A percentile compares a stretch with the other conserved stretches of the same genome.
Conservation (phyloP, 2,888 invertebrate genomes). For the Acanthosepion pharaonis region DNA sequence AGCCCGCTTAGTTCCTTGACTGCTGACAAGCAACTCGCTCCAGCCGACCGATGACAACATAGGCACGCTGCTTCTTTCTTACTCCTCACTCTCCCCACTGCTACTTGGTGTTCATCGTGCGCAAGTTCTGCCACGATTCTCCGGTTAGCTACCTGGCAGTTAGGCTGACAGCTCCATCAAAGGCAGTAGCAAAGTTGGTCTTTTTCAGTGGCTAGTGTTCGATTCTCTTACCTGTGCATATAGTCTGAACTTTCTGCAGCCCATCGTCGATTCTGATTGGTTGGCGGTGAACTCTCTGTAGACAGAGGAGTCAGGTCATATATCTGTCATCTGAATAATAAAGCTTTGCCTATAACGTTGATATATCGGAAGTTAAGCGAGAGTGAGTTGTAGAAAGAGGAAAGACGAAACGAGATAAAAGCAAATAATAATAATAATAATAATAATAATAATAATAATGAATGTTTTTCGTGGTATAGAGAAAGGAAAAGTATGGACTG, state of each 20-base stretch:
- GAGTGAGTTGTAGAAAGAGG: background rate
- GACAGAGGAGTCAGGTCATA: constrained; percentile 7
- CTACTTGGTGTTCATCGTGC: background rate
- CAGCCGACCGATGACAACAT: background rate
- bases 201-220: background rate
- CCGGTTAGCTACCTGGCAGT: background rate
- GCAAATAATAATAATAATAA: no score
- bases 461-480: no score
- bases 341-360: background rate
- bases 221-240: background rate
- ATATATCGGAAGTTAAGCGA: background rate
- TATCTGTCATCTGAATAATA: background rate
- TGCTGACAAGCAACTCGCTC: background rate
- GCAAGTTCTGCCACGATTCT: background rate
- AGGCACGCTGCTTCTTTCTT: background rate
- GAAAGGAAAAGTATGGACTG: no score
- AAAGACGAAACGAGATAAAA: no score
- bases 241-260: background rate
- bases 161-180: background rate
- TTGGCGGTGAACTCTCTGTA: background rate
- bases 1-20: background rate
- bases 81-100: background rate
- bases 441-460: no score
- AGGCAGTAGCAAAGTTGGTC: background rate
- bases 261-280: constrained; percentile 18